Base-by-base conservation (phyloP, 2,888 invertebrate species). In the Drosophila algonquin region DNA sequence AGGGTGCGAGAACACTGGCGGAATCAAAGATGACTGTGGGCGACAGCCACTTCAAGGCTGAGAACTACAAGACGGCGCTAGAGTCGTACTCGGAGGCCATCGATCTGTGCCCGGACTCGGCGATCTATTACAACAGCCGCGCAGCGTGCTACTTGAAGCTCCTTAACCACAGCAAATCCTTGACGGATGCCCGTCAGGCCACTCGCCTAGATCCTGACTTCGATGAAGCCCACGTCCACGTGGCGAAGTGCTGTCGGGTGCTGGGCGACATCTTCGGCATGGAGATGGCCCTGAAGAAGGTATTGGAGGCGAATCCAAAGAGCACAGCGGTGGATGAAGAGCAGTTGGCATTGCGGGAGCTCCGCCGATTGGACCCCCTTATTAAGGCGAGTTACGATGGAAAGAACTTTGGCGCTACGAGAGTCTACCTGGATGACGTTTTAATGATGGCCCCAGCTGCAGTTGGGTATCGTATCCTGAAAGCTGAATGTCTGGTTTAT, bases 61-160 rank as follows among this genome's bases (percentile, higher is more conserved):
- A 97, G 93, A 95, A 98, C 88, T 98, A 98, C 92, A 94, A 95
- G 85, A 95, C 95, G 80, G 98, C 98, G 59, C 93, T 98, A 70
- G 93, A 94, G 78, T 94, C 95, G 89, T 98, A 98, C 92, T 95
- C 96, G 74, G 96, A 97, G 93, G 98, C 98, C 68, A 98, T 98
- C 80, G 96, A 95, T 79, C 90, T 97, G 77, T 97, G 96, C 91
- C 98, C 98, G 12, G 95, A 95, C 32, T 95, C 95, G 90, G 95
- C 98, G 57, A 94, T 97, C 4, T 98, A 96, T 90, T 98, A 98
- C 92, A 96, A 97, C 70, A 98, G 98, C 92, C 94, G 98, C 87
- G 94, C 98, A 48, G 98, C 98, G 48, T 98, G 98, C 90, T 96
- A 96, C 91, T 97, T 98, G 94, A 98, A 98, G 98, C 91, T 98